Conservation (phyloP, 2,888 invertebrate genomes). For the Cynaeus angustus region DNA sequence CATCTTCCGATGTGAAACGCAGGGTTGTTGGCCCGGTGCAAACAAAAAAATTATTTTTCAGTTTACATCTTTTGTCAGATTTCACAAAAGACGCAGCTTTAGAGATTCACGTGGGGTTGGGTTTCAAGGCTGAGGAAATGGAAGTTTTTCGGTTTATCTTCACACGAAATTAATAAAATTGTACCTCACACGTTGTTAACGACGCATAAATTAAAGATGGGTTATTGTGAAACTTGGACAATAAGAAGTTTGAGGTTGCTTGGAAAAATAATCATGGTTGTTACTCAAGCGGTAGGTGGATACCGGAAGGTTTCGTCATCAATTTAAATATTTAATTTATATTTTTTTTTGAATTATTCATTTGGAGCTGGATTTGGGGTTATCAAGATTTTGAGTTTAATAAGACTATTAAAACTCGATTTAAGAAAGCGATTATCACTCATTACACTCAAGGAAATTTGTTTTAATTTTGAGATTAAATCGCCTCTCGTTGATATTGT, state of each 20-base stretch:
- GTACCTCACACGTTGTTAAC: constrained; percentile 4
- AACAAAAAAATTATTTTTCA: constrained; percentile 42
- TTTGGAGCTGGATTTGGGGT: constrained; percentile 7
- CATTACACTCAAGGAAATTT: neutral
- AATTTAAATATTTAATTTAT: constrained; percentile 35
- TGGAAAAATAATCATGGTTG: constrained; percentile 16
- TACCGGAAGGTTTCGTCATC: constrained; percentile 37
- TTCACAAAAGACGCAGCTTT: constrained; percentile 24
- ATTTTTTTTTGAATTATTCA: constrained; percentile 38
- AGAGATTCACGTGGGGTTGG: constrained; percentile 4
- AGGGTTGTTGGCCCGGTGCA: constrained; percentile 28
- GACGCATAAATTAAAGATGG: constrained; percentile 12
- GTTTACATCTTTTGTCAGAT: constrained; percentile 30
- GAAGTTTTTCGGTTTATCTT: constrained; percentile 2
- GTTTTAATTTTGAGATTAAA: neutral
- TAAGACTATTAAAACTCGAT: constrained; percentile 5
- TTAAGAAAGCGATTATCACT: neutral
- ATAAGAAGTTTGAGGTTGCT: constrained; percentile 17
- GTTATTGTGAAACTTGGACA: constrained; percentile 14
- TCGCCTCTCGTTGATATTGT: neutral
- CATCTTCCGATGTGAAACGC: constrained; percentile 11
- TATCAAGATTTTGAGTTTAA: constrained; percentile 17
- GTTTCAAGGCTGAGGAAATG: neutral
- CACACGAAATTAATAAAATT: constrained; percentile 10
- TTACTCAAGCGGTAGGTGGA: constrained; percentile 19